Percentiles rank a stretch among this genome's conserved stretches.
These are phyloP conservation scores for Brachynemurus nebulosus DNA, from an alignment of 2,888 invertebrate species.

Conservation along the genomic window DNA sequence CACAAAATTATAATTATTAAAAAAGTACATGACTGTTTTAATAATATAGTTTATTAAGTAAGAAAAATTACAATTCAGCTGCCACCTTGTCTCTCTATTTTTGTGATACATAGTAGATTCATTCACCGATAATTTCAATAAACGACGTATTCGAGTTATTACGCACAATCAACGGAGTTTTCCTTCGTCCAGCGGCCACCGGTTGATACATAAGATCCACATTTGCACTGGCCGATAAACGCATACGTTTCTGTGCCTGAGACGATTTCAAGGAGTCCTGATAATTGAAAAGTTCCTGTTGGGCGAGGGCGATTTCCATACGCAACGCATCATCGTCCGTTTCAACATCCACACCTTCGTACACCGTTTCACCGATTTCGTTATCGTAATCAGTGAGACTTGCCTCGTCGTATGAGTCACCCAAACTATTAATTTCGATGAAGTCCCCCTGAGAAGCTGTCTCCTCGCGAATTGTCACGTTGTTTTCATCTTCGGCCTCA, in stretches of 20 bases:
- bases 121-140: slow-evolving; percentile 9
- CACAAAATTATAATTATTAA: too few relatives aligned
- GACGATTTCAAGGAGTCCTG: slow-evolving; percentile 26
- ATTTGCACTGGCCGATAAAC: slow-evolving; percentile 1
- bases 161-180: slow-evolving; percentile 7
- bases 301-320: slow-evolving; percentile 31
- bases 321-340: slow-evolving; percentile 37
- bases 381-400: slow-evolving; percentile 9
- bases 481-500: slow-evolving; percentile 32
- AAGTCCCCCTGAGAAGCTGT: slow-evolving; percentile 26
- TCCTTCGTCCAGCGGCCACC: slow-evolving; percentile 4
- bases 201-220: slow-evolving; percentile 7
- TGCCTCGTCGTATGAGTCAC: slow-evolving; percentile 9
- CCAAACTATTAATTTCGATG: slow-evolving; percentile 9
- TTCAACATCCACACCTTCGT: slow-evolving; percentile 59
- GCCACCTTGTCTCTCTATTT: too few relatives aligned
- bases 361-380: slow-evolving; percentile 43
- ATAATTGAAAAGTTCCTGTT: slow-evolving; percentile 30
- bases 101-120: too few relatives aligned
- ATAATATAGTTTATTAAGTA: too few relatives aligned
- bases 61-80: too few relatives aligned
- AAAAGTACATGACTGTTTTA: too few relatives aligned
- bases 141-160: slow-evolving; percentile 10
- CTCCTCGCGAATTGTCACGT: slow-evolving; percentile 27
- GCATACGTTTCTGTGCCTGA: slow-evolving; percentile 12